Percentiles rank a stretch among this genome's conserved stretches.
Conservation (phyloP, 2,888 invertebrate species). For the Caenorhabditis afra region DNA sequence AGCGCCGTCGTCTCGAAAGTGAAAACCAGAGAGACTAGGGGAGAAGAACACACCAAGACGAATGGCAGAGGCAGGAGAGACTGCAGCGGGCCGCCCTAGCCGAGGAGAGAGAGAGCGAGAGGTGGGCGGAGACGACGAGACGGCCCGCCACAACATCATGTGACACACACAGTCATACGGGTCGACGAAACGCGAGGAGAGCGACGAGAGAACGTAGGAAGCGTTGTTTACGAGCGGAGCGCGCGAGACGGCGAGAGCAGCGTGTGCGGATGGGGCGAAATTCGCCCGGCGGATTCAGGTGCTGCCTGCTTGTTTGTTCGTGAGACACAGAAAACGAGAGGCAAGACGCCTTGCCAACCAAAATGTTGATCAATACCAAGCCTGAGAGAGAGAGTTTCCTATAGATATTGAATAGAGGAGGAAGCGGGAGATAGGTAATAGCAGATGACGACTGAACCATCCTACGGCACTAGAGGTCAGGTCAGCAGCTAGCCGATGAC, state of each 20-base stretch:
- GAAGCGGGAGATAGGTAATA: background rate
- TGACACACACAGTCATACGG: slow-evolving; percentile 53
- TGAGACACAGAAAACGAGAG: background rate
- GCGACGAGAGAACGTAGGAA: slow-evolving; percentile 19
- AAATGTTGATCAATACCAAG: slow-evolving; percentile 3
- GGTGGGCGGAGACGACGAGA: slow-evolving; percentile 46
- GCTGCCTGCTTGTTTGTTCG: slow-evolving; percentile 30
- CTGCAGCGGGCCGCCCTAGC: slow-evolving; percentile 4
- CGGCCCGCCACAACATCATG: slow-evolving; percentile 42
- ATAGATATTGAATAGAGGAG: background rate
- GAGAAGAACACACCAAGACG: slow-evolving; percentile 51
- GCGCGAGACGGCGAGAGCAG: slow-evolving; percentile 21
- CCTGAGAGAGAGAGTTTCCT: background rate
- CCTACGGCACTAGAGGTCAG: background rate
- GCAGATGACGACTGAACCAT: no score
- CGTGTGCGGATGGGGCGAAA: slow-evolving; percentile 25
- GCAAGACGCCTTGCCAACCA: background rate
- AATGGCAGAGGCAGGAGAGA: slow-evolving; percentile 32
- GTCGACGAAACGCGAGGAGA: slow-evolving; percentile 37
- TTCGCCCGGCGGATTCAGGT: slow-evolving; percentile 27
- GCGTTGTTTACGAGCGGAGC: slow-evolving; percentile 6
- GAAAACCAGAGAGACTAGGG: slow-evolving; percentile 24
- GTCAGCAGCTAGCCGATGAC: slow-evolving; percentile 1
- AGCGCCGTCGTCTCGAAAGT: slow-evolving; percentile 13
- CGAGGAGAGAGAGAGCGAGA: slow-evolving; percentile 17